phyloP scores from a whole-genome alignment of 30 jellyfish, hydroid and myxozoan genomes.

The Cassiopea andromeda region DNA sequence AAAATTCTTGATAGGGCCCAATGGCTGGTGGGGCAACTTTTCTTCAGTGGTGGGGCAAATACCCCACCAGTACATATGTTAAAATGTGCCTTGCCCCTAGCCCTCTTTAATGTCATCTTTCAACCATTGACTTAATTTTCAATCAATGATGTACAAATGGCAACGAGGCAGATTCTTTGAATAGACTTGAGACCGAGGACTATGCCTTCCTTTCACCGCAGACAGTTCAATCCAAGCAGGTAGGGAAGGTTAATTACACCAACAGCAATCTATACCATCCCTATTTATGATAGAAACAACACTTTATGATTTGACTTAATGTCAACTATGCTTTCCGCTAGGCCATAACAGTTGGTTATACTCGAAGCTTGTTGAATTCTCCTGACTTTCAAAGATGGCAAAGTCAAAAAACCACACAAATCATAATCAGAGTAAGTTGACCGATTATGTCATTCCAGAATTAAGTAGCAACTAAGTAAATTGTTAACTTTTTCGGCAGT shows the following conservation, averaged over 20 bases:
- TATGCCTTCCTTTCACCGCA: slow-evolving; percentile 7
- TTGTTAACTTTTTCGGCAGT: no score
- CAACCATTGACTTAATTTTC: no score
- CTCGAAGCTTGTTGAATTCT: background rate
- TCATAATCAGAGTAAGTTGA: slow-evolving; percentile 93
- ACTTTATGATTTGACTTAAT: background rate
- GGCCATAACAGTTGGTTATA: slow-evolving; percentile 1
- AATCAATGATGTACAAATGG: background rate
- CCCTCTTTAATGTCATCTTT: no score
- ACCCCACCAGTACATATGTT: no score
- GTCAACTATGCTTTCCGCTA: background rate
- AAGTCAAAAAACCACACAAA: slow-evolving; percentile 98
- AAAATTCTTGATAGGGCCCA: no score
- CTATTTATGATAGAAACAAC: background rate
- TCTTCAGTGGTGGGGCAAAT: no score
- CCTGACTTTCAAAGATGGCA: slow-evolving; percentile 68
- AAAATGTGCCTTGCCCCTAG: no score
- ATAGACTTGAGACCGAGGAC: slow-evolving; percentile 41
- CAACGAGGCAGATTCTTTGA: background rate
- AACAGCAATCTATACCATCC: background rate
- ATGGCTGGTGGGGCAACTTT: no score
- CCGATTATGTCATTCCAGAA: background rate
- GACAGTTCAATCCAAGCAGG: slow-evolving; percentile 28
- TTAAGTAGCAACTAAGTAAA: no score
- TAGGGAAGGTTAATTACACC: background rate